phyloP scores from a whole-genome alignment of 2,888 invertebrate species.

The Amphipoea oculea region DNA sequence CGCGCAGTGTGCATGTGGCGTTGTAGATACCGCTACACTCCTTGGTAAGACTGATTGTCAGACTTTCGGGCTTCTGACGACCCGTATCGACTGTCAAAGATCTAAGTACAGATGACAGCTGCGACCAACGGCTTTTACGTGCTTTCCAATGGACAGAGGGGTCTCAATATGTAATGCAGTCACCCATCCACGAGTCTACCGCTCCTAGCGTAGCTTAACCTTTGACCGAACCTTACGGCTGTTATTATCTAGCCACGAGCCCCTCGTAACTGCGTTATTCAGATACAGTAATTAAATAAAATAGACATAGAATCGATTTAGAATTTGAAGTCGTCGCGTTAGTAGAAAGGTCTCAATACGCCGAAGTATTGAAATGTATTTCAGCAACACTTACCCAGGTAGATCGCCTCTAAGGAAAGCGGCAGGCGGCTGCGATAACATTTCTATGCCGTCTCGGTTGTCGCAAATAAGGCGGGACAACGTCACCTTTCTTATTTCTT shows the following conservation, averaged over 20 bases:
- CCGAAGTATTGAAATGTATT: background rate
- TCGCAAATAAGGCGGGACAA: constrained; percentile 93
- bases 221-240: background rate
- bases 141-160: background rate
- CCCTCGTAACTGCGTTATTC: background rate
- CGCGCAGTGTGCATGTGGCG: too few species aligned
- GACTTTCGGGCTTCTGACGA: background rate
- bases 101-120: background rate
- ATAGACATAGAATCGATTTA: background rate
- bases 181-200: too few species aligned
- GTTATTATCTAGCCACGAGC: background rate
- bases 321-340: background rate
- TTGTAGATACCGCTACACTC: too few species aligned
- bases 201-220: too few species aligned
- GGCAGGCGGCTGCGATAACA: constrained; percentile 89
- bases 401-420: constrained; percentile 91
- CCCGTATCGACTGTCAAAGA: background rate
- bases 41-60: background rate
- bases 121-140: background rate
- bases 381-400: constrained; percentile 85
- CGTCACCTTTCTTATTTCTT: constrained; percentile 92
- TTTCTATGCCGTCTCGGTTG: constrained; percentile 92
- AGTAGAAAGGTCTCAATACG: background rate
- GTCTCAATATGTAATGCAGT: background rate
- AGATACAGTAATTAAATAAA: too few species aligned